Base-by-base conservation (phyloP, 2,797 vertebrate genomes). In the Hydrolagus colliei region DNA sequence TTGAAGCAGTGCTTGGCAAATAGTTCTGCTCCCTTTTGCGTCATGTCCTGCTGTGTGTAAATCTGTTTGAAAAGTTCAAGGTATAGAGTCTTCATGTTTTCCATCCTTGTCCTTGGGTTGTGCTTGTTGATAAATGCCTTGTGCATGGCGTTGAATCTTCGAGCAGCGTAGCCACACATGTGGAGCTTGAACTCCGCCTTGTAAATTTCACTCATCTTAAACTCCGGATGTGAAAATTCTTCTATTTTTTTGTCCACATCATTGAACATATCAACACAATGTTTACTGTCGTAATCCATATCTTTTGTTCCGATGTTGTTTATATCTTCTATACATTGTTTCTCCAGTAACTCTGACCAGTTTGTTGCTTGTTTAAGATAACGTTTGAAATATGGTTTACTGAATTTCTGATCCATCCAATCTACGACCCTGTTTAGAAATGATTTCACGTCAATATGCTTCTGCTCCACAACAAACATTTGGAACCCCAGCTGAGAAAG, bases 121-220 rank as follows among this genome's bases (percentile, higher is more conserved):
- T 82, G 78, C 67, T 67, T 82, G 13, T 82, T 32, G 78, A 82
- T 65, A 27, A 82, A 82, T 1, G 2, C 67, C 11, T 1, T 82
- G 0, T 82, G 78, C 78, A 82, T 82, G 1, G 0, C 63, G 16
- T 27, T 32, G 78, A 82, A 82, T 32, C 6, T 67, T 67, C 2
- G 22, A 65, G 8, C 63, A 35, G 78, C 62, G 7, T 35, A 82
- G 18, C 78, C 27, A 35, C 63, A 82, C 63, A 82, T 32, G 78
- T 82, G 78, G 67, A 67, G 78, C 35, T 82, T 82, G 67, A 82
- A 82, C n/a, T 82, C 78, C 1, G 78, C 78, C 63, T 22, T 82
- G 12, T 65, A 82, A 67, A 67, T 35, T 63, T 82, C 78, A 68
- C 62, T 67, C 78, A 82, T 67, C 67, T 5, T 35, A 18, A 82